Base-by-base conservation (phyloP, 2,888 invertebrate species). In the Temnothorax rugatulus region DNA sequence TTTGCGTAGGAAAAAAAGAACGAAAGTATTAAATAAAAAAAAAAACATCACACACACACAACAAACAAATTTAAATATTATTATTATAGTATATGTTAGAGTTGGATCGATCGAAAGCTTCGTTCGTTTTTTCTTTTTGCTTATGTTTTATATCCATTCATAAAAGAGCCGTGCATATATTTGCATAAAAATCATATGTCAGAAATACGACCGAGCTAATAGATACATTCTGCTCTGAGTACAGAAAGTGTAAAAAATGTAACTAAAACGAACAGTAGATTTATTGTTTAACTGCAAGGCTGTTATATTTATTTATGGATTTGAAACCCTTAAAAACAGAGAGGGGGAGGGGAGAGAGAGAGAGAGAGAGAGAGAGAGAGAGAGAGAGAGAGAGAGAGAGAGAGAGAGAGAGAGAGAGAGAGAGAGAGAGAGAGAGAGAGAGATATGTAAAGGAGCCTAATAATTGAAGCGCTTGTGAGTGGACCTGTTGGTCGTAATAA, bases 221-320 rank as follows among this genome's bases (percentile, higher is more conserved):
- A 38, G 34, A 34, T 29, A 38, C 8, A 38, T 8, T 61, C 13
- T 8, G 34, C 29, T 34, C 18, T 11, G n/a, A n/a, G 15, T 25
- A 7, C 4, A 29, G 18, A 68, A 47, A 66, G 1, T 47, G 47
- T 29, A 47, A 47, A 38, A 68, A 68, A 21, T 25, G 18, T 25
- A 34, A 34, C 34, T 34, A 68, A 68, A 68, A 41, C 2, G 47
- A 47, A 44, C 18, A 47, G 29, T 29, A 29, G 47, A 25, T 68
- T 64, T 87, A 89, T 86, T 86, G 87, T 89, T 87, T 87, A 88
- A 82, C 81, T 89, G 74, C 7, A 34, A 34, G 34, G 34, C 34
- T 34, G 34, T 89, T 89, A 87, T 50, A 29, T 88, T 87, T 89
- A 89, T 89, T 89, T 88, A 82, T 88, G 85, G 79, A 84, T 59